Conservation (phyloP, 2,113 vertebrate species). For the Ctenomys sociabilis region DNA sequence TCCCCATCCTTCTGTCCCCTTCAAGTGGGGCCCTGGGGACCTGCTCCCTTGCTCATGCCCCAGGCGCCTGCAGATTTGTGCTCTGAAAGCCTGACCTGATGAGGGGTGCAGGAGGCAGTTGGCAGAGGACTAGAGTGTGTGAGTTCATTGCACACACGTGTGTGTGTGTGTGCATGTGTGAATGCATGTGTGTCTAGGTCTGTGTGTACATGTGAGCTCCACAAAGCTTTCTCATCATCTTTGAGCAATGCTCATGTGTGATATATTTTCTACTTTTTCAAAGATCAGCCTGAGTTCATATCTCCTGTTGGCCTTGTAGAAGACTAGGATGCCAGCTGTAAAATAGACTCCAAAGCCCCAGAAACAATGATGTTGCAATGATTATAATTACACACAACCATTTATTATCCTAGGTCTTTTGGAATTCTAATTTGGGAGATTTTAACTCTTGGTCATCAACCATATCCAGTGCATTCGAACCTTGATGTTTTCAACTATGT, state of each 20-base stretch:
- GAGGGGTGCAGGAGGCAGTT: not conserved
- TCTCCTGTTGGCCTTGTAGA: constrained; percentile 57
- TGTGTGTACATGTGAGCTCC: not conserved
- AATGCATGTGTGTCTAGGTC: not conserved
- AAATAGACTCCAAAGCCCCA: not conserved
- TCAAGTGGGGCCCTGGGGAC: not conserved
- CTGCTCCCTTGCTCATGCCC: not conserved
- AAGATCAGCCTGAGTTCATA: constrained; percentile 34
- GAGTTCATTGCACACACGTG: not conserved
- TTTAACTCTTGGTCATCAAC: constrained; percentile 87
- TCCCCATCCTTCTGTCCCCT: not conserved
- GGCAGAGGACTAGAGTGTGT: not conserved
- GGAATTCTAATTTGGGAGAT: constrained; percentile 89
- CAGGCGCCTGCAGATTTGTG: not conserved
- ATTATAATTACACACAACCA: constrained; percentile 54
- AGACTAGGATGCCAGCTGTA: not conserved
- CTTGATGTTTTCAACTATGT: constrained; percentile 88
- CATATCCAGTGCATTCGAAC: constrained; percentile 89
- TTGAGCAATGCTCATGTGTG: constrained; percentile 1
- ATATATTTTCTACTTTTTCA: constrained; percentile 38
- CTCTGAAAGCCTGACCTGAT: not conserved
- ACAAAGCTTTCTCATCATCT: not conserved
- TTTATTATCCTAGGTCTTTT: constrained; percentile 85
- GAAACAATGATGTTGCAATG: not conserved
- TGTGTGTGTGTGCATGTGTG: not conserved